phyloP scores from a whole-genome alignment of 2,797 vertebrate species.

The Hypotaenidia okinawae region DNA sequence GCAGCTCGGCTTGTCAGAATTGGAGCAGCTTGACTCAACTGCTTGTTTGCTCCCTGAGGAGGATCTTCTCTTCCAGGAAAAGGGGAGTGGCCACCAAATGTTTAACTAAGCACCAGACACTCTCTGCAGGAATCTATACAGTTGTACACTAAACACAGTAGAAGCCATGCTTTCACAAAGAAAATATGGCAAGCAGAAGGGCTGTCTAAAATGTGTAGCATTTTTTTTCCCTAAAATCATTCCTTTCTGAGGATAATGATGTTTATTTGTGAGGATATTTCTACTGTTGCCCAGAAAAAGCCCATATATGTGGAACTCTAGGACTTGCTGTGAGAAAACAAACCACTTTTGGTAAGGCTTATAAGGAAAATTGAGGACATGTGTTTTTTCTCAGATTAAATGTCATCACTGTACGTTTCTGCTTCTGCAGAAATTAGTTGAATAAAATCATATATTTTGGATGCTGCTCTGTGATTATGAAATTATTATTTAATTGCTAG shows the following conservation, averaged over 20 bases:
- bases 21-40: not conserved
- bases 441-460: not conserved
- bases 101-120: not conserved
- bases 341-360: not conserved
- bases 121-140: not conserved
- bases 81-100: rapidly evolving
- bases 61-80: not conserved
- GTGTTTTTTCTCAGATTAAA: not conserved
- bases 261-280: slow-evolving; percentile 6
- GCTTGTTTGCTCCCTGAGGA: not conserved
- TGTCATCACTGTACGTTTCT: not conserved
- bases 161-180: not conserved
- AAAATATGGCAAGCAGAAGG: not conserved
- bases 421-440: not conserved
- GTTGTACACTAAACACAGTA: not conserved
- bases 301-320: not conserved
- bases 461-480: not conserved
- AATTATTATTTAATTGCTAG: not conserved
- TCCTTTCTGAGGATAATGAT: not conserved
- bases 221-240: not conserved
- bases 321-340: slow-evolving; percentile 9
- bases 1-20: not conserved
- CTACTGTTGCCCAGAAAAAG: not conserved
- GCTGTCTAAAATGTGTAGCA: not conserved
- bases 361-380: not conserved